Percentiles rank a stretch among this genome's conserved stretches.
Conservation (phyloP, 2,113 vertebrate genomes). For the Vimba vimba region DNA sequence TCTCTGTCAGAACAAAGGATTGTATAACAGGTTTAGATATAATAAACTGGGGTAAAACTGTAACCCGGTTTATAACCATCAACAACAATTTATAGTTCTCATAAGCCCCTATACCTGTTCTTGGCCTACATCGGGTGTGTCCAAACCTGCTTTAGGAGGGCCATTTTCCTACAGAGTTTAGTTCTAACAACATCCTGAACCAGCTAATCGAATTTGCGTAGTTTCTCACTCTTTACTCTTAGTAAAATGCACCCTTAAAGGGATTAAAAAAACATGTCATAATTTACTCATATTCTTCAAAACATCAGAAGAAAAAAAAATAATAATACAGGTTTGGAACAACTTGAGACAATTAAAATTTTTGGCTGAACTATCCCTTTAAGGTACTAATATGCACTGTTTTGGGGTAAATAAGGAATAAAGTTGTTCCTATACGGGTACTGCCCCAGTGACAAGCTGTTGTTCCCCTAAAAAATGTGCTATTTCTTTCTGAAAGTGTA, state of each 20-base stretch:
- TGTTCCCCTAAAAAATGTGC: background rate
- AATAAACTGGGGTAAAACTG: background rate
- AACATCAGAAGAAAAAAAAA: no score
- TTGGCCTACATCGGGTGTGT: background rate
- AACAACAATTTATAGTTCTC: no score
- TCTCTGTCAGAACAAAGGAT: constrained; percentile 76
- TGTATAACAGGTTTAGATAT: background rate
- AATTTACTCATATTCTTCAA: background rate
- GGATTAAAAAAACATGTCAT: no score
- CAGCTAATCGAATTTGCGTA: background rate
- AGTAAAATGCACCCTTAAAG: no score
- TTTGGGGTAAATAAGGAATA: background rate
- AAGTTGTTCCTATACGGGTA: background rate
- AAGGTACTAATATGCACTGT: background rate
- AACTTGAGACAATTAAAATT: no score
- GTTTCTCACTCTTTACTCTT: no score
- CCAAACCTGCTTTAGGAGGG: background rate
- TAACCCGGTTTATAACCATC: background rate
- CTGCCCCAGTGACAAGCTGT: background rate
- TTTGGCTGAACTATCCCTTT: no score
- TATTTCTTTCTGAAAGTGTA: no score
- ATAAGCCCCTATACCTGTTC: background rate
- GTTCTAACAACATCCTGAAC: background rate
- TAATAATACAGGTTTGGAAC: no score
- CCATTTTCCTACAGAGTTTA: background rate